These are phyloP conservation scores for Hylia prasina DNA, from an alignment of 2,113 vertebrate species.

Conservation along the genomic window DNA sequence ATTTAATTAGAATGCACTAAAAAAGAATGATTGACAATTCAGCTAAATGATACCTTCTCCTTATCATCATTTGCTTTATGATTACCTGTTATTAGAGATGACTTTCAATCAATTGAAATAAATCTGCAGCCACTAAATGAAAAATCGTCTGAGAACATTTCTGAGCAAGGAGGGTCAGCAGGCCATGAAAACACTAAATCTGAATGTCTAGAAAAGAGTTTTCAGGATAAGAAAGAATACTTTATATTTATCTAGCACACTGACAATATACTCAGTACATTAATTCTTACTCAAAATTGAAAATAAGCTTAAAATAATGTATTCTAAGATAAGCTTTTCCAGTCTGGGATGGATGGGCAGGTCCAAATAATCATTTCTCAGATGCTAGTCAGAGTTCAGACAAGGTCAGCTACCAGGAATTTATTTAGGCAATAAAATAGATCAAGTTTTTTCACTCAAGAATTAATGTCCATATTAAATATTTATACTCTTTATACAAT, in stretches of 20 bases:
- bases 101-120: constrained; percentile 23
- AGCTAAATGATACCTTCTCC: background rate
- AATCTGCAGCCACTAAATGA: constrained; percentile 16
- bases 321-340: background rate
- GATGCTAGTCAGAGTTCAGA: background rate
- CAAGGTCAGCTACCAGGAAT: background rate
- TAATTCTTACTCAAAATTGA: background rate
- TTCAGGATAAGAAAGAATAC: background rate
- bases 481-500: background rate
- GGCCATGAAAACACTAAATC: background rate
- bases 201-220: background rate
- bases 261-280: background rate
- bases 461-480: background rate
- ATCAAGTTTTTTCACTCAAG: background rate
- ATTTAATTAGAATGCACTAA: constrained; percentile 1
- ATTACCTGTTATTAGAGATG: constrained; percentile 42
- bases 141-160: background rate
- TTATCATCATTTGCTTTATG: constrained; percentile 15
- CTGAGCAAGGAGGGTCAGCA: constrained; percentile 3
- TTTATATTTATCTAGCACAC: background rate
- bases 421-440: background rate
- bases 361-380: background rate
- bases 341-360: background rate
- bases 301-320: constrained; percentile 6
- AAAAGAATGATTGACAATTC: background rate